A percentile compares a stretch with the other conserved stretches of the same genome.
These are phyloP conservation scores for Streptopelia turtur DNA, from an alignment of 2,797 vertebrate genomes.

Conservation along the genomic window DNA sequence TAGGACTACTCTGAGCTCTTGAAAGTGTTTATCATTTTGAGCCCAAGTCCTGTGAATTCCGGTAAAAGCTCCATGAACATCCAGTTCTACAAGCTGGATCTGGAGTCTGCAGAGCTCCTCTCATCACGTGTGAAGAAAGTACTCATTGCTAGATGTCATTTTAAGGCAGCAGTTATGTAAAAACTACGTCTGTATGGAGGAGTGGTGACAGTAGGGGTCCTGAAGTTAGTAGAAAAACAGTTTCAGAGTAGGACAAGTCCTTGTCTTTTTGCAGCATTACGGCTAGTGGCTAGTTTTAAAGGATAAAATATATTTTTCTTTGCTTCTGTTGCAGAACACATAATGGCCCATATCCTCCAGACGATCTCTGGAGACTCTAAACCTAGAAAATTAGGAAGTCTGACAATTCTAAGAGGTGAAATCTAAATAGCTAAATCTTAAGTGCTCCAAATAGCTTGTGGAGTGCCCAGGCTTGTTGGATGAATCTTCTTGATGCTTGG, in stretches of 20 bases:
- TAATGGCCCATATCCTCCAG: slow-evolving; percentile 16
- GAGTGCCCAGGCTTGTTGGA: neutral
- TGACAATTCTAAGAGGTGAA: slow-evolving; percentile 12
- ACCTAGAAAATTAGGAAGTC: slow-evolving; percentile 30
- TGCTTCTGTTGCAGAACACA: neutral
- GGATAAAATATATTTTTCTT: neutral
- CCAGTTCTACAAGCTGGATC: neutral
- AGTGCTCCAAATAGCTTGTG: slow-evolving; percentile 18
- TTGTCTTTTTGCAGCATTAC: neutral
- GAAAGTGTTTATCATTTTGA: neutral
- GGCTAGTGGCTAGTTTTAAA: neutral
- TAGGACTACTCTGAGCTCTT: neutral
- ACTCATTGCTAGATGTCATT: neutral
- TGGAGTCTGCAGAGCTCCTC: neutral
- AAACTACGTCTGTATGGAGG: neutral
- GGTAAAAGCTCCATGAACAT: neutral
- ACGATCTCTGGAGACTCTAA: slow-evolving; percentile 9
- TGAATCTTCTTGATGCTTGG: neutral
- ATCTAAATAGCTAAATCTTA: slow-evolving; percentile 26
- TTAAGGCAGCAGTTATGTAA: neutral
- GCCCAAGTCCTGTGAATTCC: neutral
- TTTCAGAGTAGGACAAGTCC: neutral
- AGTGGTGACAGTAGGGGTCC: neutral
- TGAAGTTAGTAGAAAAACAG: neutral
- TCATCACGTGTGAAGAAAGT: fast-evolving